A percentile compares a stretch with the other conserved stretches of the same genome.
Conservation (phyloP, 2,113 vertebrate genomes). For the Erythrolamprus reginae region DNA sequence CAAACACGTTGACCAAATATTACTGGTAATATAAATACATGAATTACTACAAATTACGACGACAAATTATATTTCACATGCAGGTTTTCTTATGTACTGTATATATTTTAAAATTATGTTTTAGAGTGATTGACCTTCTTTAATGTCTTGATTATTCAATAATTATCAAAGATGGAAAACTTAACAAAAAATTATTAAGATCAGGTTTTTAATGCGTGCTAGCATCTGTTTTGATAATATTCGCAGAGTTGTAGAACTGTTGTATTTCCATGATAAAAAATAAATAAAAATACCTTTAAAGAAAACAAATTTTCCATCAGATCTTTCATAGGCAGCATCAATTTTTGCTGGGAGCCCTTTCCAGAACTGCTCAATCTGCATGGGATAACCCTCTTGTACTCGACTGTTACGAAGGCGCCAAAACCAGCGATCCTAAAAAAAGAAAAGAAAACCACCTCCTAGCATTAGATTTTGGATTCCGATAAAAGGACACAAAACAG, state of each 20-base stretch:
- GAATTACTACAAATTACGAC: neutral
- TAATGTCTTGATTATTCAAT: neutral
- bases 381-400: constrained; percentile 96
- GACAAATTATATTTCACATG: neutral
- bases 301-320: constrained; percentile 96
- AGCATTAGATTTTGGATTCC: neutral
- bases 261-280: neutral
- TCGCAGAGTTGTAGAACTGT: neutral
- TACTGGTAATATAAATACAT: neutral
- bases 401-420: constrained; percentile 96
- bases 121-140: neutral
- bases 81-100: neutral
- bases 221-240: neutral
- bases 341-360: constrained; percentile 92
- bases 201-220: neutral
- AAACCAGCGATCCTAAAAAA: constrained; percentile 88
- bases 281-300: constrained; percentile 84
- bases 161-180: neutral
- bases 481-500: neutral
- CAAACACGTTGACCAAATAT: neutral
- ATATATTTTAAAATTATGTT: neutral
- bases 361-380: constrained; percentile 98
- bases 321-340: constrained; percentile 93
- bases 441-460: constrained; percentile 22
- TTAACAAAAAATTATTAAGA: neutral